These are phyloP conservation scores for Celastrina argiolus DNA, from an alignment of 2,888 invertebrate species.

Conservation along the genomic window DNA sequence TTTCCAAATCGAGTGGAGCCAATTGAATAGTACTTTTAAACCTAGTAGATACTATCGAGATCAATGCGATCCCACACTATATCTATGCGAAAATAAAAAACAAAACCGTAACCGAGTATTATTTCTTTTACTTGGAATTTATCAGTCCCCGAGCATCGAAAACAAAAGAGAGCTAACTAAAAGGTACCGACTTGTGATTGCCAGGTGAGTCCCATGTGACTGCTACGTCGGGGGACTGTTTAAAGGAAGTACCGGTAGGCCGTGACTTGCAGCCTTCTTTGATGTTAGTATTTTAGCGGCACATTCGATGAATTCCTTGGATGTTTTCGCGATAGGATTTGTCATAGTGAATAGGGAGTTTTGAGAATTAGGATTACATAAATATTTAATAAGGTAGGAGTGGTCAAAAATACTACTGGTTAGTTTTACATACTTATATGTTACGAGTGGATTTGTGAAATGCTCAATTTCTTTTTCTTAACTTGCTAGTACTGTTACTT, in stretches of 20 bases:
- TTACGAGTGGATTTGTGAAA: not conserved
- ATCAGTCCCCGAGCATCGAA: conserved; percentile 26
- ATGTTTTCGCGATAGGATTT: conserved; percentile 8
- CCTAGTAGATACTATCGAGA: not conserved
- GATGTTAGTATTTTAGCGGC: conserved; percentile 25
- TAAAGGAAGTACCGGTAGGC: conserved; percentile 45
- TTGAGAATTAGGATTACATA: not conserved
- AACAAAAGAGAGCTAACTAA: conserved; percentile 58
- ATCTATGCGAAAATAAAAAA: not conserved
- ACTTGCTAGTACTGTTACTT: not conserved
- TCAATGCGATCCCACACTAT: not conserved
- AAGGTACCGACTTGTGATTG: conserved; percentile 51
- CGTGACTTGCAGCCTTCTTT: conserved; percentile 53
- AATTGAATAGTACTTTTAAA: too few species aligned
- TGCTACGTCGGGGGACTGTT: conserved; percentile 48
- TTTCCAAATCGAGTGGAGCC: too few species aligned
- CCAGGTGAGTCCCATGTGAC: conserved; percentile 55
- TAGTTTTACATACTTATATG: not conserved
- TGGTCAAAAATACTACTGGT: not conserved
- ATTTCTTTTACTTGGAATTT: not conserved
- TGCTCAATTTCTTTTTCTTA: not conserved
- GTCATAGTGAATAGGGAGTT: not conserved
- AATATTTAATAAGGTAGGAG: not conserved
- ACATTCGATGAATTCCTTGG: conserved; percentile 15
- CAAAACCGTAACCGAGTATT: not conserved